Evolutionary conservation across 2,888 invertebrate species (phyloP).

Genomic region (Drosophila paramelanica): DNA sequence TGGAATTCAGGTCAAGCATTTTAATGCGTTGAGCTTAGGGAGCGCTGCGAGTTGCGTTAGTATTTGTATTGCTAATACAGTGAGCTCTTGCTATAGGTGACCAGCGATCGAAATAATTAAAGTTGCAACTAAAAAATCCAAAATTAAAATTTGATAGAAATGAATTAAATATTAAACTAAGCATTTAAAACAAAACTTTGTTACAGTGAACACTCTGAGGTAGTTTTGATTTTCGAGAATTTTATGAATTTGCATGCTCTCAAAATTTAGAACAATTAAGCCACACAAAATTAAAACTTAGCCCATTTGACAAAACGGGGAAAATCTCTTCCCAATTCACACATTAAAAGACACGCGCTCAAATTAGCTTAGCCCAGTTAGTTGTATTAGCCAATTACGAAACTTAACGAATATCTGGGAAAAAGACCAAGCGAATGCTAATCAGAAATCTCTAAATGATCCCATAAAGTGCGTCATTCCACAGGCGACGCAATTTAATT

Average conservation of each 20-base stretch:
- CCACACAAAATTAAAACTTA: no score
- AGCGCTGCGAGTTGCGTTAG: conserved; percentile 10
- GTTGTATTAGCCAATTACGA: conserved; percentile 8
- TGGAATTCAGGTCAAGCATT: conserved; percentile 63
- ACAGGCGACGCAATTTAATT: conserved; percentile 47
- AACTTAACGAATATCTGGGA: conserved; percentile 15
- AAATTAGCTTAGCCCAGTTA: conserved; percentile 2
- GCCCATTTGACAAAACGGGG: no score
- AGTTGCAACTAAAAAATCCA: no score
- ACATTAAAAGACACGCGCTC: not conserved
- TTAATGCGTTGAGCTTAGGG: conserved; percentile 57
- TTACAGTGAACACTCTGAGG: no score
- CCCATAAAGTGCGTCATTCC: conserved; percentile 44
- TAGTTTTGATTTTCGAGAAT: no score
- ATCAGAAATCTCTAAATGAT: conserved; percentile 34
- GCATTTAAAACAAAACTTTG: no score
- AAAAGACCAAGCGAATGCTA: conserved; percentile 11
- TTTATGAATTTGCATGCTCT: no score
- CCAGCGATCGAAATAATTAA: not conserved
- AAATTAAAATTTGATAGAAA: no score
- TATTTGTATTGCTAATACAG: conserved; percentile 20
- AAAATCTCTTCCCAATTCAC: not conserved
- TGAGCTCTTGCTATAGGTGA: conserved; percentile 1
- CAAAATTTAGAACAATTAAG: no score
- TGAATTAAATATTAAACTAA: no score